Percentiles rank a stretch among this genome's conserved stretches.
Evolutionary conservation across 2,113 vertebrate genomes (phyloP).

Genomic region (Forbesichthys agassizii): DNA sequence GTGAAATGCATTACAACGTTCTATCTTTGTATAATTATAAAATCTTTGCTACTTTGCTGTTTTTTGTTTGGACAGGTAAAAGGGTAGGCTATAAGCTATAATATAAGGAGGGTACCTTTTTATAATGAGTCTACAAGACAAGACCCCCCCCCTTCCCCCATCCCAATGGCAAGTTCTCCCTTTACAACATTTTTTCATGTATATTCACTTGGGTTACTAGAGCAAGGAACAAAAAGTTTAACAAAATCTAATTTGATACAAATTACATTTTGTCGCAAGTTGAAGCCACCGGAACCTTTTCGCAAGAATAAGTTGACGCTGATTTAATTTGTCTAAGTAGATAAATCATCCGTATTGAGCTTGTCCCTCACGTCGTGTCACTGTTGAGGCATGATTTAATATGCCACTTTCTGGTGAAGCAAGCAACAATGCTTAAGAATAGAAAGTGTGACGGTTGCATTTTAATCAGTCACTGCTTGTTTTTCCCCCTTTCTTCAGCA

Average conservation of each 20-base stretch:
- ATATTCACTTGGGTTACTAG: constrained; percentile 1
- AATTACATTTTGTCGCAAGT: constrained; percentile 75
- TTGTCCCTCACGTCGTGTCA: constrained; percentile 76
- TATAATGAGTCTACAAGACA: constrained; percentile 16
- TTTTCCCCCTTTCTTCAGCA: constrained; percentile 14
- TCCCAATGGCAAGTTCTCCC: constrained; percentile 15
- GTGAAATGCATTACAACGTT: too few species aligned
- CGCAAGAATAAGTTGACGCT: constrained; percentile 73
- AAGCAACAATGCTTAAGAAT: constrained; percentile 73
- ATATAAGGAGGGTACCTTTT: neutral
- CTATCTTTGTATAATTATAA: too few species aligned
- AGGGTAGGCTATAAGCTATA: too few species aligned
- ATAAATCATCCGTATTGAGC: constrained; percentile 84
- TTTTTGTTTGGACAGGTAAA: too few species aligned
- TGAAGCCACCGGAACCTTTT: constrained; percentile 73
- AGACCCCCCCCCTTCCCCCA: neutral
- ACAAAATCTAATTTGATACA: constrained; percentile 73
- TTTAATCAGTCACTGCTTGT: constrained; percentile 69
- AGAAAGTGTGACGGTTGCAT: constrained; percentile 78
- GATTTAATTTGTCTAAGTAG: constrained; percentile 86
- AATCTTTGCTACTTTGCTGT: too few species aligned
- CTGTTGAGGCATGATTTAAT: constrained; percentile 81
- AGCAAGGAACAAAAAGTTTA: constrained; percentile 37
- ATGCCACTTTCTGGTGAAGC: constrained; percentile 65
- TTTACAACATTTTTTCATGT: constrained; percentile 29